phyloP scores from a whole-genome alignment of 92 coral and sea anemone genomes.

The Hydrozoanthus gracilis region DNA sequence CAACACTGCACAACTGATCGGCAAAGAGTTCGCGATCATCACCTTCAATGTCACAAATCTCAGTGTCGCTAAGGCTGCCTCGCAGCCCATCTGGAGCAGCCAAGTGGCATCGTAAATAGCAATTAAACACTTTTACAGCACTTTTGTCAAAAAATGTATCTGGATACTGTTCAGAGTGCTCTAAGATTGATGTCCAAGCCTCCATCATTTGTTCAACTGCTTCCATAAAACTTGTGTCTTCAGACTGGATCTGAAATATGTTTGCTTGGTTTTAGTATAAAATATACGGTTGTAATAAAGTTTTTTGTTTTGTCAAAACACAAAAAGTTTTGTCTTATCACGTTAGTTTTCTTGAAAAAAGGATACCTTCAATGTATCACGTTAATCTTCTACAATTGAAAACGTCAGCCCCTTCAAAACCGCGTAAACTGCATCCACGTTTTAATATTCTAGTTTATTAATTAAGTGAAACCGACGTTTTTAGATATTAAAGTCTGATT shows the following conservation, averaged over 20 bases:
- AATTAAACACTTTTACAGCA: constrained; percentile 80
- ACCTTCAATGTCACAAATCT: constrained; percentile 92
- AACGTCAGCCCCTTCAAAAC: too few species aligned
- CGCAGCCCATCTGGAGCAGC: constrained; percentile 86
- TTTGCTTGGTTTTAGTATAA: background rate
- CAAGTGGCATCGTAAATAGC: constrained; percentile 87
- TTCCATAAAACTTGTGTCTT: constrained; percentile 94
- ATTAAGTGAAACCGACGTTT: too few species aligned
- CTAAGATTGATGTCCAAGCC: constrained; percentile 86
- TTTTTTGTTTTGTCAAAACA: background rate
- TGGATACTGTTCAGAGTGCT: constrained; percentile 71
- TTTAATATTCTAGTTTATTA: too few species aligned
- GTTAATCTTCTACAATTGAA: too few species aligned
- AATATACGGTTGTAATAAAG: background rate
- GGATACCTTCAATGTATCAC: too few species aligned
- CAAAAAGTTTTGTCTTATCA: background rate
- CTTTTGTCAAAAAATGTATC: constrained; percentile 75
- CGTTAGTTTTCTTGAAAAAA: too few species aligned
- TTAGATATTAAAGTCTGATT: too few species aligned
- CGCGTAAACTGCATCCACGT: too few species aligned
- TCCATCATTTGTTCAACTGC: constrained; percentile 93
- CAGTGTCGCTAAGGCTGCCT: constrained; percentile 67
- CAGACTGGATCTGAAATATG: constrained; percentile 77
- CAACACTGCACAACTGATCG: constrained; percentile 88
- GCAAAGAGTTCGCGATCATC: constrained; percentile 92